A percentile compares a stretch with the other conserved stretches of the same genome.
Evolutionary conservation across 1,140 invertebrate species (phyloP).

Genomic region (Zaprionus kolodkinae): DNA sequence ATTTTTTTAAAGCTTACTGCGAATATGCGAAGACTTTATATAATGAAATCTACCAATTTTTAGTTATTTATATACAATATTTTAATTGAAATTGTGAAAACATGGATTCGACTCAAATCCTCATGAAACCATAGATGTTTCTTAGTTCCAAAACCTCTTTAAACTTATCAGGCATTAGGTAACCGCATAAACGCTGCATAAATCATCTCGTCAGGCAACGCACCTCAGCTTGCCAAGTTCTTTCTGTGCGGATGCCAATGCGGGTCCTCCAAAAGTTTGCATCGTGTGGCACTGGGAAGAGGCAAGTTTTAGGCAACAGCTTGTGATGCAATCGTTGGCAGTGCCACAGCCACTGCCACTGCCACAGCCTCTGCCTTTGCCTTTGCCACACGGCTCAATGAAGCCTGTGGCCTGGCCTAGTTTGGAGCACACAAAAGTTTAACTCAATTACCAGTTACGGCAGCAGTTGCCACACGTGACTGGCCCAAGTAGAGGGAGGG

Average conservation of each 20-base stretch:
- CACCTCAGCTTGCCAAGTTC: constrained; percentile 61
- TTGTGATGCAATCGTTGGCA: constrained; percentile 65
- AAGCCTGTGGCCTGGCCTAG: constrained; percentile 70
- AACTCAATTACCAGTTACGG: constrained; percentile 69
- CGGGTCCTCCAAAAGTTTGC: constrained; percentile 63
- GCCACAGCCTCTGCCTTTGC: neutral
- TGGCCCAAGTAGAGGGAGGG: neutral
- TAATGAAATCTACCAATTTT: too few species aligned
- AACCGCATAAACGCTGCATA: constrained; percentile 47
- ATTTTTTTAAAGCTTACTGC: too few species aligned
- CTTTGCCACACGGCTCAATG: constrained; percentile 33
- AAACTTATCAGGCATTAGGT: constrained; percentile 10
- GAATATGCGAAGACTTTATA: too few species aligned
- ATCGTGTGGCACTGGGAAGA: constrained; percentile 25
- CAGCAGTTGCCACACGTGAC: constrained; percentile 3
- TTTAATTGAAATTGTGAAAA: too few species aligned
- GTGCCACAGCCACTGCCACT: too few species aligned
- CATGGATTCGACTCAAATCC: too few species aligned
- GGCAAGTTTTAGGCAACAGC: constrained; percentile 37
- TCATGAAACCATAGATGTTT: neutral
- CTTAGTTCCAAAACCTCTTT: neutral
- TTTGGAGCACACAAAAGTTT: constrained; percentile 69
- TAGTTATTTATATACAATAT: too few species aligned
- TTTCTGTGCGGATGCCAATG: constrained; percentile 20
- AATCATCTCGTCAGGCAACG: constrained; percentile 34